A percentile compares a stretch with the other conserved stretches of the same genome.
phyloP scores from a whole-genome alignment of 2,888 invertebrate species.

The Nymphalis polychloros region DNA sequence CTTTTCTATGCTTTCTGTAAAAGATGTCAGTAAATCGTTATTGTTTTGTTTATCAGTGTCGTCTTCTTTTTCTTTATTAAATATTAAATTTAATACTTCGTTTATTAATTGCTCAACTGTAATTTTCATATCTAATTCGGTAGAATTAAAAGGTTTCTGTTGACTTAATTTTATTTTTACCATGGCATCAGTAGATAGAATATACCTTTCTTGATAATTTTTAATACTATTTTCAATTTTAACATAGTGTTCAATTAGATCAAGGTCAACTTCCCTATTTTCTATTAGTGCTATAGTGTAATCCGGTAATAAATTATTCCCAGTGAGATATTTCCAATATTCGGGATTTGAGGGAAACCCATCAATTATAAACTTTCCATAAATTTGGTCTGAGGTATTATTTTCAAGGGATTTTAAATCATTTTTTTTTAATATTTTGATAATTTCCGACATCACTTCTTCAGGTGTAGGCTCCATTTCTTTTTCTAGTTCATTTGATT shows the following conservation, averaged over 20 bases:
- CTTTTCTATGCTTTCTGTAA: slow-evolving; percentile 58
- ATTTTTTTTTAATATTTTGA: slow-evolving; percentile 56
- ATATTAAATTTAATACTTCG: slow-evolving; percentile 39
- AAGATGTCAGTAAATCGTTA: slow-evolving; percentile 43
- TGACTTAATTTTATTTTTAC: slow-evolving; percentile 54
- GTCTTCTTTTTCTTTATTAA: slow-evolving; percentile 29
- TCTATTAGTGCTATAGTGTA: slow-evolving; percentile 80
- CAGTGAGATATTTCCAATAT: slow-evolving; percentile 70
- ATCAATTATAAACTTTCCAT: slow-evolving; percentile 83
- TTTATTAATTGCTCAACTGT: slow-evolving; percentile 49
- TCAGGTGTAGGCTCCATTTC: slow-evolving; percentile 66
- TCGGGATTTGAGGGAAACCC: slow-evolving; percentile 78
- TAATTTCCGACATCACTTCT: slow-evolving; percentile 69
- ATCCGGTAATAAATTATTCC: slow-evolving; percentile 75
- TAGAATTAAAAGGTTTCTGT: slow-evolving; percentile 39
- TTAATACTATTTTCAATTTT: slow-evolving; percentile 56
- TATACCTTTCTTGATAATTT: slow-evolving; percentile 56
- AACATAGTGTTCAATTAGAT: slow-evolving; percentile 59
- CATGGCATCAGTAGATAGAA: slow-evolving; percentile 58
- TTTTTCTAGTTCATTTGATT: slow-evolving; percentile 65
- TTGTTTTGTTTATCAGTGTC: slow-evolving; percentile 32
- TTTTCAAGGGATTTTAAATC: slow-evolving; percentile 57
- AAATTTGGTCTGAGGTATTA: slow-evolving; percentile 47
- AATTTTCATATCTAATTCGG: slow-evolving; percentile 47
- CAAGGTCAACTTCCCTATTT: slow-evolving; percentile 66